These are phyloP conservation scores for Antrozous pallidus DNA, from an alignment of 2,797 vertebrate genomes.

Conservation along the genomic window DNA sequence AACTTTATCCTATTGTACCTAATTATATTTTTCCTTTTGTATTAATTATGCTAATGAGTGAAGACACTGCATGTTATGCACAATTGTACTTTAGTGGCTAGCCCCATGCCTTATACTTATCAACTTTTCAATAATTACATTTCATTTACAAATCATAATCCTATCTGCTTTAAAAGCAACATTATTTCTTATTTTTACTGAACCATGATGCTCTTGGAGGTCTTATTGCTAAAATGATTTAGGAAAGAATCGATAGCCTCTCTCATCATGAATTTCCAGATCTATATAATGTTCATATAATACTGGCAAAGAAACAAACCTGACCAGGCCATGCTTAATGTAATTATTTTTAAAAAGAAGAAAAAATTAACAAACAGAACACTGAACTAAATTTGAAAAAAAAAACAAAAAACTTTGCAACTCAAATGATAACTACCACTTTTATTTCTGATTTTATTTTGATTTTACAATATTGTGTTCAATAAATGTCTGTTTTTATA, in stretches of 20 bases:
- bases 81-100: neutral
- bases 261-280: neutral
- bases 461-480: neutral
- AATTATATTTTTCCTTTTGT: neutral
- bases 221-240: constrained; percentile 10
- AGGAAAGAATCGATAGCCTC: neutral
- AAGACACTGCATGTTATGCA: neutral
- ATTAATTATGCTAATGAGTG: neutral
- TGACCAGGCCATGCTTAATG: neutral
- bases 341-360: neutral
- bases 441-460: neutral
- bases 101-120: neutral
- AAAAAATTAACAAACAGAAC: neutral
- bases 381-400: neutral
- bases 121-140: neutral
- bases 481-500: neutral
- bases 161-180: neutral
- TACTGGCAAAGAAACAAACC: neutral
- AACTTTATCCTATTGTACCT: neutral
- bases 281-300: neutral
- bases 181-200: neutral
- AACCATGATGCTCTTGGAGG: neutral
- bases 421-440: neutral
- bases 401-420: neutral
- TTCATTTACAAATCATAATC: constrained; percentile 1